A percentile compares a stretch with the other conserved stretches of the same genome.
Evolutionary conservation across 2,888 invertebrate genomes (phyloP).

Genomic region (Dugesia japonica): DNA sequence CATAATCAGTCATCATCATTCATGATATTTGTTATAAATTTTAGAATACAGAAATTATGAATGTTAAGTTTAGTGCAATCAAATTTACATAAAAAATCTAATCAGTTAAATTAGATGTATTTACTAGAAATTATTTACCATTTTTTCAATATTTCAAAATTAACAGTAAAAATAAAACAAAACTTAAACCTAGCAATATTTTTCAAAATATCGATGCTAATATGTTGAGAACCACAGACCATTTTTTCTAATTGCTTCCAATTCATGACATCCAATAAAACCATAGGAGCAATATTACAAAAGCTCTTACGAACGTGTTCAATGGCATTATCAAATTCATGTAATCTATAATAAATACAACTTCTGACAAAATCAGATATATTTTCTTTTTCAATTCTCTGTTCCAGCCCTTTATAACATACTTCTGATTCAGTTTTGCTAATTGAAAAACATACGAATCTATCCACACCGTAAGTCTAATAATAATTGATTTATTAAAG

Average conservation of each 20-base stretch:
- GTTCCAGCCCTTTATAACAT: neutral
- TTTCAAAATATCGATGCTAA: constrained; percentile 50
- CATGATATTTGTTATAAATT: no score
- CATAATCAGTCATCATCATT: no score
- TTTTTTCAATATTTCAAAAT: no score
- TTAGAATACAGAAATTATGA: no score
- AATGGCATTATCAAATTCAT: constrained; percentile 56
- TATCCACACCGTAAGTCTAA: neutral
- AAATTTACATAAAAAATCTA: no score
- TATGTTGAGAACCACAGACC: constrained; percentile 55
- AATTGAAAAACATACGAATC: neutral
- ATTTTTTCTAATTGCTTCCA: constrained; percentile 54
- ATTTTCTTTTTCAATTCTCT: constrained; percentile 47
- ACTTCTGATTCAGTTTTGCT: neutral
- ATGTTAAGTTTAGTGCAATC: no score
- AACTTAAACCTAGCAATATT: neutral
- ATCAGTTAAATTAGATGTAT: no score
- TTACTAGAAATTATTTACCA: no score
- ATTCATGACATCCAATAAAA: constrained; percentile 54
- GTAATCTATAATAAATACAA: constrained; percentile 53
- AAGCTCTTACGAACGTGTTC: constrained; percentile 55
- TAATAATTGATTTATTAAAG: no score
- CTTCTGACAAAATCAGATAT: constrained; percentile 54
- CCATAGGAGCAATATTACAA: constrained; percentile 56
- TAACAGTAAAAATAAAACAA: no score